Evolutionary conservation across 2,888 invertebrate species (phyloP), one percentile per base, ranked within the genome.

Genomic region (Phalangium opilio): DNA sequence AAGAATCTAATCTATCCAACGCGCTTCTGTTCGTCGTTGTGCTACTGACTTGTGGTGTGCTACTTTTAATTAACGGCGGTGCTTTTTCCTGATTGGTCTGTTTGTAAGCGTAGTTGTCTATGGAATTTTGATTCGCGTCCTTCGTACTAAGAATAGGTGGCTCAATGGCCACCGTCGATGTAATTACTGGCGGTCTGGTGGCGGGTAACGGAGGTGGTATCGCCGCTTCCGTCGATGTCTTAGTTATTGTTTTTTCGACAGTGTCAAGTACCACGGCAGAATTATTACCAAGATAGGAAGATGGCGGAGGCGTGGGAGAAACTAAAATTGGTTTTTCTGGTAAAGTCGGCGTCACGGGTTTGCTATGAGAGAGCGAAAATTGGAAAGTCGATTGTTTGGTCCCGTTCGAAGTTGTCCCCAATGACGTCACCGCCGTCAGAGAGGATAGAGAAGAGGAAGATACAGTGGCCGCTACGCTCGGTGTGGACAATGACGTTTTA

Each of bases 401-500:
- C 7, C 15, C 21, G 10, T 18, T 33, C 14, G 47, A 50, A n/a
- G n/a, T n/a, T n/a, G n/a, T n/a, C n/a, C n/a, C n/a, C n/a, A n/a
- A n/a, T n/a, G n/a, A n/a, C 12, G 52, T 43, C 10, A 46, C 48
- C 27, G 51, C 49, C 19, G 50, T 50, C 10, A 46, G 35, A 11
- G 48, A 48, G 20, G 50, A 45, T 15, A 48, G 51, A 8, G 48
- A 47, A n/a, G 49, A 47, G 8, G 53, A 66, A 61, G 78, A 79
- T 1, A 81, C 74, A 58, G 80, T 75, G 42, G 49, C 41, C 2
- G 47, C 15, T 2, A 43, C 21, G 15, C 15, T 20, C 3, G 18
- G 27, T 7, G 27, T 8, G 5, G 27, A 27, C 8, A 41, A 15
- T 34, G 41, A 12, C 27, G 34, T 35, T 14, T 8, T 32, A 19